Percentiles rank a stretch among this genome's conserved stretches.
Conservation (phyloP, 2,113 vertebrate genomes). For the Rhea pennata region DNA sequence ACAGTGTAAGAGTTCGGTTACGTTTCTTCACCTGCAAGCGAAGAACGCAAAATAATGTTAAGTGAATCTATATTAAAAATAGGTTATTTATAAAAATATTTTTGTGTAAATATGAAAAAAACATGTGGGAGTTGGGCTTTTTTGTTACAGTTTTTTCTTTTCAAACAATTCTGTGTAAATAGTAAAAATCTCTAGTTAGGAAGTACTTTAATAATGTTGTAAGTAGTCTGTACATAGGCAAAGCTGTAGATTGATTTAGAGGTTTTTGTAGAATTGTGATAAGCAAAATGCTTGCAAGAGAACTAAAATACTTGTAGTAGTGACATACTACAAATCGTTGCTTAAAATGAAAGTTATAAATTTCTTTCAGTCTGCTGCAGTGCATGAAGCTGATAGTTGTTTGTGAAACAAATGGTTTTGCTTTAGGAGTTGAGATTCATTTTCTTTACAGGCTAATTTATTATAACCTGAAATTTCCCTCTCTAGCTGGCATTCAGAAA, state of each 20-base stretch:
- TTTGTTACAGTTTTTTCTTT: slow-evolving; percentile 1
- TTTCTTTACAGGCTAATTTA: neutral
- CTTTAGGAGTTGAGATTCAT: neutral
- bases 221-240: neutral
- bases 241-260: neutral
- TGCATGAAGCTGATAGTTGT: neutral
- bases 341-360: neutral
- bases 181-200: slow-evolving; percentile 18
- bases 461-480: neutral
- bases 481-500: neutral
- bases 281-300: neutral
- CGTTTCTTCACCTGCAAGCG: neutral
- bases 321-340: neutral
- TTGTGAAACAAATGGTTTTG: neutral
- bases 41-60: neutral
- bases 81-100: slow-evolving; percentile 79
- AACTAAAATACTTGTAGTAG: neutral
- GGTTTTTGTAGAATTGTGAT: neutral
- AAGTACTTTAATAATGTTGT: slow-evolving; percentile 3
- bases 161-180: neutral
- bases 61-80: slow-evolving; percentile 36
- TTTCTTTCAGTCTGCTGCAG: neutral
- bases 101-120: slow-evolving; percentile 65
- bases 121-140: neutral
- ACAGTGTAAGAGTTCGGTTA: neutral